A percentile compares a stretch with the other conserved stretches of the same genome.
phyloP scores from a whole-genome alignment of 1,140 invertebrate species.

The Delia radicum region DNA sequence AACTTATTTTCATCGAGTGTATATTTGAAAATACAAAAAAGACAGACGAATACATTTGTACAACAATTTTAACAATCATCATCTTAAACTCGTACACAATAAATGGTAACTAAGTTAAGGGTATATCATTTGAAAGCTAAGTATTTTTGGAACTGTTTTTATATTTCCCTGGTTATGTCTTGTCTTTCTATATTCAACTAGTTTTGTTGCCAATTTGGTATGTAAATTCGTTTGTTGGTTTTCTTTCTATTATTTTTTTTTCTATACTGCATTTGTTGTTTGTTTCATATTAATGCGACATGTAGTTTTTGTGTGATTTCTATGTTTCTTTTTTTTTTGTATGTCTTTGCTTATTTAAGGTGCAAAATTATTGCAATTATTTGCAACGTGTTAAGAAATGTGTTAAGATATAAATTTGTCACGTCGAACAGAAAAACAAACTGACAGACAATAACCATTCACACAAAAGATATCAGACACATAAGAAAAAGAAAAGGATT shows the following conservation, averaged over 20 bases:
- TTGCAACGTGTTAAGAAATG: slow-evolving; percentile 19
- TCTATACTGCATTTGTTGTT: not conserved
- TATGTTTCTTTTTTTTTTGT: not conserved
- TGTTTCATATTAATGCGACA: slow-evolving; percentile 15
- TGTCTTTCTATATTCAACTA: not conserved
- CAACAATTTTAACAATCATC: not conserved
- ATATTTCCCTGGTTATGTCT: not conserved
- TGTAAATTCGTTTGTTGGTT: slow-evolving; percentile 15
- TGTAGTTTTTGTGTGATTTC: not conserved
- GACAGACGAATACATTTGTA: not conserved
- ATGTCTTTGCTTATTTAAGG: slow-evolving; percentile 11
- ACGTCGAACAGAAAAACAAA: no score
- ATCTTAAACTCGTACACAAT: not conserved
- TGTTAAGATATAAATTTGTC: slow-evolving; percentile 23
- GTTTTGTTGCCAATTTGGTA: slow-evolving; percentile 16
- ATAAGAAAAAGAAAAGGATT: slow-evolving; percentile 6
- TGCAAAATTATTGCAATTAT: slow-evolving; percentile 24
- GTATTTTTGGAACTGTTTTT: not conserved
- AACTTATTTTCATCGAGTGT: not conserved
- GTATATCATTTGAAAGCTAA: not conserved
- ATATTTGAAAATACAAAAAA: no score
- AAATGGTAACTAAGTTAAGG: not conserved
- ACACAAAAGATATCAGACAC: not conserved
- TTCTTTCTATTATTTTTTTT: not conserved
- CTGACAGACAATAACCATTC: not conserved